Percentiles rank a stretch among this genome's conserved stretches.
These are phyloP conservation scores for Notamacropus eugenii DNA, from an alignment of 2,797 vertebrate species.

Conservation along the genomic window DNA sequence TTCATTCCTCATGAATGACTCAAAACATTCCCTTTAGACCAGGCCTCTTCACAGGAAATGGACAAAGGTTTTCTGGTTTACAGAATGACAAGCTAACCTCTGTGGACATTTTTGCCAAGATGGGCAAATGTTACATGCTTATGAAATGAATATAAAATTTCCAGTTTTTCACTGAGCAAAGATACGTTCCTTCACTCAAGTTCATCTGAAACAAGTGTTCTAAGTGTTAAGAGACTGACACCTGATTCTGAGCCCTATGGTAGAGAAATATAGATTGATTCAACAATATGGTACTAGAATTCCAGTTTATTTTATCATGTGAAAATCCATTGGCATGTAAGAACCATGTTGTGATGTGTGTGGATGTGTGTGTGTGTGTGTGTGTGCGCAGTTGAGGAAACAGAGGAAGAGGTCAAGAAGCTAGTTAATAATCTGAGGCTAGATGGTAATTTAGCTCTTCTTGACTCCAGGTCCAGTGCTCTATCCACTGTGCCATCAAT, in stretches of 20 bases:
- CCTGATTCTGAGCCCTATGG: not conserved
- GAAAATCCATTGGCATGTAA: not conserved
- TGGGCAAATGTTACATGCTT: not conserved
- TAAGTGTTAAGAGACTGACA: not conserved
- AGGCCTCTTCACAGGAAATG: not conserved
- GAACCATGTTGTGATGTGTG: not conserved
- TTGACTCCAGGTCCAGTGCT: no score
- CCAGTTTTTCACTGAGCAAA: not conserved
- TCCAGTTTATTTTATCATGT: not conserved
- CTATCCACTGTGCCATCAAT: not conserved
- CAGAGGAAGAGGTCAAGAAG: not conserved
- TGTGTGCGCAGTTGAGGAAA: not conserved
- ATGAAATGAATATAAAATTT: not conserved
- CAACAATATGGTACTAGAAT: not conserved
- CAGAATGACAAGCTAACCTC: not conserved
- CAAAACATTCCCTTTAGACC: not conserved
- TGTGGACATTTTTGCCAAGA: not conserved
- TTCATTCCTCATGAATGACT: not conserved
- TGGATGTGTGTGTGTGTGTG: no score
- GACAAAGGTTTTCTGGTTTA: conserved; percentile 7
- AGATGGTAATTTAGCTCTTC: not conserved
- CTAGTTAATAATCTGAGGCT: not conserved
- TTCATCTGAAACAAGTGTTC: not conserved
- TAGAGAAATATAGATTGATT: not conserved
- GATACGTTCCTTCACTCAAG: not conserved